Conservation (phyloP, 1,140 invertebrate species). For the Drosophila kikkawai region DNA sequence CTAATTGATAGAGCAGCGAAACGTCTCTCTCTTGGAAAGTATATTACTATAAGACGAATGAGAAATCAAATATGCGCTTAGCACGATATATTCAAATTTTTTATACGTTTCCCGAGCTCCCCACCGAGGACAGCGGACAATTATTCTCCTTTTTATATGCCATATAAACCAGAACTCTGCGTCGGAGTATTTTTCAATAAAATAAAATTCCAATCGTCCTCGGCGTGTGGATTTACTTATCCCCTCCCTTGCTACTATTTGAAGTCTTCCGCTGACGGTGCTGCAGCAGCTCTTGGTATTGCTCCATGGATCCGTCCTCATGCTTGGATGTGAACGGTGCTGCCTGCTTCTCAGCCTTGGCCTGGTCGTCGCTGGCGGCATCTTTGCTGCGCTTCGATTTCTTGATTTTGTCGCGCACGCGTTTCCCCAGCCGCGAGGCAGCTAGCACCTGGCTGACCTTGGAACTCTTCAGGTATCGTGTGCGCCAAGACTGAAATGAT, state of each 20-base stretch:
- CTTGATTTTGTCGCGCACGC: conserved; percentile 87
- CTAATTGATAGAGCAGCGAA: not conserved
- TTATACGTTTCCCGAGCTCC: conserved; percentile 39
- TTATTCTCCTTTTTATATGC: conserved; percentile 57
- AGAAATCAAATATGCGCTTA: conserved; percentile 80
- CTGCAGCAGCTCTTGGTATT: conserved; percentile 79
- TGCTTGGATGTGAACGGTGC: conserved; percentile 68
- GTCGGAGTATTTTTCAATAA: conserved; percentile 65
- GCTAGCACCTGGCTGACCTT: conserved; percentile 87
- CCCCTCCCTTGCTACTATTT: conserved; percentile 60
- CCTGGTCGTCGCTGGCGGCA: conserved; percentile 24
- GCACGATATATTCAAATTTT: conserved; percentile 84
- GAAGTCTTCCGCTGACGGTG: conserved; percentile 75
- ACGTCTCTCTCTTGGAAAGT: not conserved
- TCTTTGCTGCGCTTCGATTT: conserved; percentile 85
- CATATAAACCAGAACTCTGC: conserved; percentile 40
- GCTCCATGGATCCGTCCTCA: conserved; percentile 82
- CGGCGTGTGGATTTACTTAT: conserved; percentile 43
- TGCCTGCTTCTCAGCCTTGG: conserved; percentile 27
- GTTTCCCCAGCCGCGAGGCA: conserved; percentile 86
- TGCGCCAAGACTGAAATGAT: conserved; percentile 73
- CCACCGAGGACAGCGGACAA: conserved; percentile 38
- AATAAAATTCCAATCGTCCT: conserved; percentile 20
- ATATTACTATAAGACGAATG: conserved; percentile 33
- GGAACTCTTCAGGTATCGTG: conserved; percentile 85